Evolutionary conservation across 1,140 invertebrate species (phyloP).

Genomic region (Drosophila paulistorum): DNA sequence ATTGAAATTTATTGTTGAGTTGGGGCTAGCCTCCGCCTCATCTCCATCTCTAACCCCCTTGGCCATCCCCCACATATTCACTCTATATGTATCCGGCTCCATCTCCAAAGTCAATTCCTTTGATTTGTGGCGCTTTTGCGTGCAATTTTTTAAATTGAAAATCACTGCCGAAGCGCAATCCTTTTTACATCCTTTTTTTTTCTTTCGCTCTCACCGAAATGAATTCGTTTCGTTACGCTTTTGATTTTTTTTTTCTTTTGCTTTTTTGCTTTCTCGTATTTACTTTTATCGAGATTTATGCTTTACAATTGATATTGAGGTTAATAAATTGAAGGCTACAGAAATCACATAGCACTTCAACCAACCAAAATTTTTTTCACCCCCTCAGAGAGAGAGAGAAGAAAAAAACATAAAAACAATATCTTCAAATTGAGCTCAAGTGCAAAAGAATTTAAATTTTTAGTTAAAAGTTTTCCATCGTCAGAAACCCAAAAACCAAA

Average conservation of each 20-base stretch:
- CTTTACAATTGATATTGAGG: conserved; percentile 78
- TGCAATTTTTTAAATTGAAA: conserved; percentile 81
- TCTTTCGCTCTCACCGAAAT: conserved; percentile 50
- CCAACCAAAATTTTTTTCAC: background rate
- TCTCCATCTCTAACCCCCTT: conserved; percentile 22
- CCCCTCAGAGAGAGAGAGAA: background rate
- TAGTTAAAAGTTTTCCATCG: conserved; percentile 54
- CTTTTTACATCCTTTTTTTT: conserved; percentile 70
- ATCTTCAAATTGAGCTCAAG: conserved; percentile 75
- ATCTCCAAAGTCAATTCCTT: conserved; percentile 75
- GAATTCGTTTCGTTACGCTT: conserved; percentile 66
- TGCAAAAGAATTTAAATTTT: conserved; percentile 43
- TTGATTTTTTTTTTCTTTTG: conserved; percentile 8
- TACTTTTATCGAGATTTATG: conserved; percentile 80
- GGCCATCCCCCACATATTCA: background rate
- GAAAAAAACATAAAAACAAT: conserved; percentile 24
- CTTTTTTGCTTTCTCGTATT: conserved; percentile 54
- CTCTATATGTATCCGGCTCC: background rate
- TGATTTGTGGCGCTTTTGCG: conserved; percentile 81
- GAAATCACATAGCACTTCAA: conserved; percentile 27
- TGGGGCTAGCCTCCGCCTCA: conserved; percentile 22
- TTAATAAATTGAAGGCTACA: conserved; percentile 80
- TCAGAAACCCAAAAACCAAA: conserved; percentile 1
- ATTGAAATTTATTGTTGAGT: conserved; percentile 76
- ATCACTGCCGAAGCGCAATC: conserved; percentile 75